A percentile compares a stretch with the other conserved stretches of the same genome.
These are phyloP conservation scores for Zeus faber DNA, from an alignment of 2,113 vertebrate species.

Conservation along the genomic window DNA sequence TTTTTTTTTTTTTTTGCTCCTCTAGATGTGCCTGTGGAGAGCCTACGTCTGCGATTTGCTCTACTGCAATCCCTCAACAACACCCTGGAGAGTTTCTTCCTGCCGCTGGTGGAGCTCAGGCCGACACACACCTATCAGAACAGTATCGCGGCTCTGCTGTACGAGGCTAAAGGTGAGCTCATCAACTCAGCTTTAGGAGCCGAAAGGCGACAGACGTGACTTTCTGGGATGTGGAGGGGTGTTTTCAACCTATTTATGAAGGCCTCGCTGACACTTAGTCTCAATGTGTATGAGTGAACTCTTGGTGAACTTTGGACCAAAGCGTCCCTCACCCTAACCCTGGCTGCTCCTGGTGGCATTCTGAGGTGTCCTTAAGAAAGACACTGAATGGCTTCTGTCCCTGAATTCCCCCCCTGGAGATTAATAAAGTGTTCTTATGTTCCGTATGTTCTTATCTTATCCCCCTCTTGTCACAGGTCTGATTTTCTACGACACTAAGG, in stretches of 20 bases:
- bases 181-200: not conserved
- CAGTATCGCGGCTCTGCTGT: constrained; percentile 87
- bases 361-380: too few relatives aligned
- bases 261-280: not conserved
- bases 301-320: not conserved
- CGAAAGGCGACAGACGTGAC: not conserved
- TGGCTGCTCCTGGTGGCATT: not conserved
- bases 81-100: constrained; percentile 92
- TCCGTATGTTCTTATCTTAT: too few relatives aligned
- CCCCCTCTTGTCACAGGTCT: constrained; percentile 73
- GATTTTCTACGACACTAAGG: constrained; percentile 95
- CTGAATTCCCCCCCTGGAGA: not conserved
- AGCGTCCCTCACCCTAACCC: too few relatives aligned
- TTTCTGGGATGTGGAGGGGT: too few relatives aligned
- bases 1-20: not conserved
- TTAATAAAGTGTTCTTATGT: too few relatives aligned
- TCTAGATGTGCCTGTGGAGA: constrained; percentile 89
- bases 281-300: not conserved
- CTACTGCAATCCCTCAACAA: constrained; percentile 96
- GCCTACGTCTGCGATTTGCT: constrained; percentile 90
- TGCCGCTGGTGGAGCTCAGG: constrained; percentile 92
- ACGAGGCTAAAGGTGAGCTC: constrained; percentile 89
- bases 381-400: not conserved
- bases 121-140: constrained; percentile 83
- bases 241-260: not conserved